Conservation (phyloP, 2,113 vertebrate species). For the Proterorhinus semilunaris region DNA sequence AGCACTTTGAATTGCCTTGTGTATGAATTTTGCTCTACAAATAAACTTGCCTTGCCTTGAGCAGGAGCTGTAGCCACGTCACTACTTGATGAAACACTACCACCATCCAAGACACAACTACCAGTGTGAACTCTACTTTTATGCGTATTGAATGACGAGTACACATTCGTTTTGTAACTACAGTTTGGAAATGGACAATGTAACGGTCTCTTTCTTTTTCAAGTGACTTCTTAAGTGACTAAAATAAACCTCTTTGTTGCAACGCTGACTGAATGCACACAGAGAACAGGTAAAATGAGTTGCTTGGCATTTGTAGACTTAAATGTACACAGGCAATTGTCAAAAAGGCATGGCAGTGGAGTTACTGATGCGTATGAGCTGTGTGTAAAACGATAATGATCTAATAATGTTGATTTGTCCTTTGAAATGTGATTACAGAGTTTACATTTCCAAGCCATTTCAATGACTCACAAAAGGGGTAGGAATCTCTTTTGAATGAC, state of each 20-base stretch:
- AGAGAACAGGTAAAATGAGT: no score
- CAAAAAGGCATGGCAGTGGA: not conserved
- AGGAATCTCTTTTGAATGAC: no score
- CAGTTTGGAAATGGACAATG: slow-evolving; percentile 34
- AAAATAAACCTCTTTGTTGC: not conserved
- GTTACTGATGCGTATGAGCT: not conserved
- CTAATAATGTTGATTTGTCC: not conserved
- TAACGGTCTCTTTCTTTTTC: slow-evolving; percentile 24
- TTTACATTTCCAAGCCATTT: no score
- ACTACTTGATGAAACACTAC: no score
- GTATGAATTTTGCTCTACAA: no score
- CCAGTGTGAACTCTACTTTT: slow-evolving; percentile 41
- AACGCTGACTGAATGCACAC: not conserved
- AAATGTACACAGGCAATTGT: not conserved
- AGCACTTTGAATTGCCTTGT: no score
- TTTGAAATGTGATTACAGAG: no score
- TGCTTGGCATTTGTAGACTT: not conserved
- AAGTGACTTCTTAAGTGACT: not conserved
- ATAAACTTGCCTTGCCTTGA: no score
- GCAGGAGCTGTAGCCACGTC: no score
- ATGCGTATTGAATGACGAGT: slow-evolving; percentile 40
- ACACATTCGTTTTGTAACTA: slow-evolving; percentile 41
- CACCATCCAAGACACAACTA: slow-evolving; percentile 12
- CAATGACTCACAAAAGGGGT: no score
- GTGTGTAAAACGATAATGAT: not conserved